Evolutionary conservation across 1,140 invertebrate genomes (phyloP).

Genomic region (Pogonomyrmex barbatus): DNA sequence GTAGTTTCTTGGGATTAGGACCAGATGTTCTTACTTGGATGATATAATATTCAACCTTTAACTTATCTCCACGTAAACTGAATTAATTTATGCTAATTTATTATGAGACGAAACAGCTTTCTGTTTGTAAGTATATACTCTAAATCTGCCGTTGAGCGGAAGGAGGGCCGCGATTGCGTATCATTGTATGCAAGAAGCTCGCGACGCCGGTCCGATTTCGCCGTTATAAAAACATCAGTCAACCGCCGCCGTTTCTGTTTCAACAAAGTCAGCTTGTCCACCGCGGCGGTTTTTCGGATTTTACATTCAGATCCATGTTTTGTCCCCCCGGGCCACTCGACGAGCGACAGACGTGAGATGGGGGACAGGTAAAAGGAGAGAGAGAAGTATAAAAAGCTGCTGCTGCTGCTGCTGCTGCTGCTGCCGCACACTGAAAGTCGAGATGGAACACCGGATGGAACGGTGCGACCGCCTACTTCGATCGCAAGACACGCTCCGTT

Average conservation of each 20-base stretch:
- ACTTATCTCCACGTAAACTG: constrained; percentile 2
- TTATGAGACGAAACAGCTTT: not conserved
- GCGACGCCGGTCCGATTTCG: constrained; percentile 60
- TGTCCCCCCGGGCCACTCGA: constrained; percentile 66
- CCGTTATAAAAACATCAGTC: constrained; percentile 71
- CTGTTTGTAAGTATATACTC: not conserved
- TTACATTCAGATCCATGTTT: constrained; percentile 76
- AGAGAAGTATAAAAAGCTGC: constrained; percentile 71
- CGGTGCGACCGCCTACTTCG: constrained; percentile 73
- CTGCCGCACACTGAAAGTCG: constrained; percentile 67
- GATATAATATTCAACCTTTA: constrained; percentile 18
- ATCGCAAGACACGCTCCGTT: constrained; percentile 74
- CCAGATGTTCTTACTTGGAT: not conserved
- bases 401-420: constrained; percentile 38
- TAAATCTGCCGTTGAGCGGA: not conserved
- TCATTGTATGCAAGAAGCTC: constrained; percentile 49
- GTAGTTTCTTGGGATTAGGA: not conserved
- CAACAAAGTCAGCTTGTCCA: constrained; percentile 73
- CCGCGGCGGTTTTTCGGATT: constrained; percentile 69
- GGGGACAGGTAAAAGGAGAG: constrained; percentile 59
- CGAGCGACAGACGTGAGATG: constrained; percentile 69
- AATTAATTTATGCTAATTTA: constrained; percentile 46
- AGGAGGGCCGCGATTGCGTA: not conserved
- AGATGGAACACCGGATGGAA: constrained; percentile 66
- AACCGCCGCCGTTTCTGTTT: constrained; percentile 63